Evolutionary conservation across 30 jellyfish, hydroid and myxozoan genomes (phyloP), one percentile per base, ranked within the genome.

Genomic region (Turritopsis dohrnii): DNA sequence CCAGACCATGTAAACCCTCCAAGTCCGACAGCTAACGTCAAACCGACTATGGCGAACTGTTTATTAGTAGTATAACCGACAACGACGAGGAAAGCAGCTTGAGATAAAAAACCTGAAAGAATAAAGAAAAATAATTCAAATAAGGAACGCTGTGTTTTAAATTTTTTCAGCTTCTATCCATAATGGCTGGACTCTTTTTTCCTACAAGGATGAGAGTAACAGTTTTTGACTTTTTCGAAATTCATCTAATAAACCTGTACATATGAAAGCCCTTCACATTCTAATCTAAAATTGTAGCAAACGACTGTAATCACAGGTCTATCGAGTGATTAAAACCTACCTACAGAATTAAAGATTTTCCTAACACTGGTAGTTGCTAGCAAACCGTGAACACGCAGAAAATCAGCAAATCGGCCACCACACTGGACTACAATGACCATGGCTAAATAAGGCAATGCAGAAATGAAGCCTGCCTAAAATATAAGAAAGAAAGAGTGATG

Each of bases 1-100:
- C 98, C 98, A 69, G 96, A 85, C 95, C 95, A 88, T 0, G 98
- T 90, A 8, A 92, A 83, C 74, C 98, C 98, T 21, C 98, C 96
- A 53, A 92, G 79, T 19, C 98, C 96, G 30, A 92, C 90, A 0
- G 98, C 98, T 75, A 92, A 82, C 5, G 96, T 88, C 69, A 92
- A 84, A 24, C 91, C 98, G 71, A 88, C 52, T 0, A 92, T 84
- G 4, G 98, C 96, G 21, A 92, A 81, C 53, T 88, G 23, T 23
- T 83, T 69, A 77, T 72, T 81, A 29, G 90, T 82, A n/a, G 96
- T 81, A 84, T 79, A 92, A 3, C 96, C 98, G 25, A 88, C 96
- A 20, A 92, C 84, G 18, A 92, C 69, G 73, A 92, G 28, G 85
- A 92, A 92, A 19, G 87, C 74, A 21, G 86, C 96, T 79, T 92